Conservation (phyloP, 2,113 vertebrate species). For the Actenoides hombroni region DNA sequence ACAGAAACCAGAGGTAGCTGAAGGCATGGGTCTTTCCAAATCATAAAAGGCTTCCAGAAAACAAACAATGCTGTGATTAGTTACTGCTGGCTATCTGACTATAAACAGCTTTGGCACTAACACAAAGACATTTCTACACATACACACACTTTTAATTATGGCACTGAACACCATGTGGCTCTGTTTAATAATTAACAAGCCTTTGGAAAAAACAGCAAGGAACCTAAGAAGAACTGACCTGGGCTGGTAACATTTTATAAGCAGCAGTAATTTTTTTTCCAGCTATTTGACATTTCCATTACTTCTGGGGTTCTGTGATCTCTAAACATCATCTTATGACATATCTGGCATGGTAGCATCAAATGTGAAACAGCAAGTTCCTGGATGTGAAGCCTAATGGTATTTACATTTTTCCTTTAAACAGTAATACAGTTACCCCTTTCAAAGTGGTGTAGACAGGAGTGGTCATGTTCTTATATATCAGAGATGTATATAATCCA, state of each 20-base stretch:
- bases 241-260: constrained; percentile 22
- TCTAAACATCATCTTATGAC: neutral
- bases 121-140: constrained; percentile 37
- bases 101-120: constrained; percentile 13
- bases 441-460: constrained; percentile 93
- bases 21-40: constrained; percentile 7
- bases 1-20: constrained; percentile 12
- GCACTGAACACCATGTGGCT: constrained; percentile 4
- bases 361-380: constrained; percentile 18
- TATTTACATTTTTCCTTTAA: neutral
- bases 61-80: constrained; percentile 20
- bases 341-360: neutral
- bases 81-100: constrained; percentile 12
- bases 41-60: constrained; percentile 19
- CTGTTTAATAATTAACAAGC: constrained; percentile 51
- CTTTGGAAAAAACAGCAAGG: neutral
- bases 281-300: constrained; percentile 28
- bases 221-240: neutral
- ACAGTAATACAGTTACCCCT: constrained; percentile 81
- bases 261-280: neutral
- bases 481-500: constrained; percentile 89
- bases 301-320: constrained; percentile 21
- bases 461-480: constrained; percentile 91
- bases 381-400: neutral
- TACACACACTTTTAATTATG: constrained; percentile 3